A percentile compares a stretch with the other conserved stretches of the same genome.
Evolutionary conservation across 1,140 invertebrate species (phyloP).

Genomic region (Theocolax elegans): DNA sequence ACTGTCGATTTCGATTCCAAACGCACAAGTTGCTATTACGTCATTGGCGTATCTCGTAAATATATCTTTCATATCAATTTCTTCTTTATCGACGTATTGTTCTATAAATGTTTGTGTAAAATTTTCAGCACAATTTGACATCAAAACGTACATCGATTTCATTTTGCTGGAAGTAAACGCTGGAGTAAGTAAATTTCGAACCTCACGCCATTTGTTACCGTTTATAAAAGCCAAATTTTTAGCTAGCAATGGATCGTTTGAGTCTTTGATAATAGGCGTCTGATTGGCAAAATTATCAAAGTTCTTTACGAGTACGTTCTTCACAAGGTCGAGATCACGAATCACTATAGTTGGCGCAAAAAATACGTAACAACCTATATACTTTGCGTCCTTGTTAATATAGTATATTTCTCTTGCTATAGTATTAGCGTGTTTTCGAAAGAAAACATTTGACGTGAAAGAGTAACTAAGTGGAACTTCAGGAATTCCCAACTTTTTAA

Average conservation of each 20-base stretch:
- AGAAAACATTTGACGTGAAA: too few species aligned
- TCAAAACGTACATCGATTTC: slow-evolving; percentile 66
- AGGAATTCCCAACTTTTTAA: slow-evolving; percentile 1
- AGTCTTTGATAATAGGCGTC: slow-evolving; percentile 56
- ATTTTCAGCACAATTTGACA: slow-evolving; percentile 59
- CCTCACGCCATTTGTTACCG: slow-evolving; percentile 70
- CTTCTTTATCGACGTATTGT: background rate
- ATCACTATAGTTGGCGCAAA: slow-evolving; percentile 67
- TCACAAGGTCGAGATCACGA: slow-evolving; percentile 73
- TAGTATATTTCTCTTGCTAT: too few species aligned
- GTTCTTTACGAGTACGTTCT: slow-evolving; percentile 74
- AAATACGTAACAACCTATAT: background rate
- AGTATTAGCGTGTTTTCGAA: background rate
- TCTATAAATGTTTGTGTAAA: slow-evolving; percentile 38
- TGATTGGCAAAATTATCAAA: slow-evolving; percentile 74
- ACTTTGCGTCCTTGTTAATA: background rate
- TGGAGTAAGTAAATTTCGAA: slow-evolving; percentile 69
- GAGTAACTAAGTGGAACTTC: too few species aligned
- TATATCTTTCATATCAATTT: slow-evolving; percentile 63
- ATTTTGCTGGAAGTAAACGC: slow-evolving; percentile 73
- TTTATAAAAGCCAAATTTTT: slow-evolving; percentile 67
- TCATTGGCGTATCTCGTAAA: slow-evolving; percentile 63
- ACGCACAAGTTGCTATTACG: slow-evolving; percentile 64
- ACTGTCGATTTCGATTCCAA: too few species aligned
- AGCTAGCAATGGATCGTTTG: slow-evolving; percentile 66